Evolutionary conservation across 1,140 invertebrate genomes (phyloP), one percentile per base, ranked within the genome.

Genomic region (Cryptotermes secundus): DNA sequence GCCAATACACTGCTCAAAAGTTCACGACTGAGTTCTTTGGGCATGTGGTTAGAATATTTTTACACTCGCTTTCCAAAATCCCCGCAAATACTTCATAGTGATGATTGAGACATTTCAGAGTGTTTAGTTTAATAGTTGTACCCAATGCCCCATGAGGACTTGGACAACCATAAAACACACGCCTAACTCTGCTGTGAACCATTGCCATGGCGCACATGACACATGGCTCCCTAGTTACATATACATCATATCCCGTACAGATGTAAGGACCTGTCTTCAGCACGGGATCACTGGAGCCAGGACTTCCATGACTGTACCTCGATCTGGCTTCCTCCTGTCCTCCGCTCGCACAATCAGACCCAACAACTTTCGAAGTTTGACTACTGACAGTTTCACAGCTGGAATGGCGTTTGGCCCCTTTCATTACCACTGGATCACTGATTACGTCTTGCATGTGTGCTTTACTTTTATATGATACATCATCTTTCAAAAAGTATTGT

Each of bases 141-240:
- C 93, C 93, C 0, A 99, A 89, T 6, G 93, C 96, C 0, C 97
- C 97, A 80, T 92, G 89, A 34, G 85, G 79, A 83, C 93, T 93
- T 0, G 90, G 84, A 16, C 90, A 88, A 24, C 92, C 92, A 88
- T 96, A 99, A 89, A 99, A 99, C 0, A 99, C 93, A 86, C 95
- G 91, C 42, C 93, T 93, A 0, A 94, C 93, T 86, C 98, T 91
- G 38, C 96, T 96, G 90, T 99, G 98, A 1, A 99, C 92, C 80
- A 99, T 89, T 1, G 96, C 97, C 98, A 99, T 99, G 0, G 96
- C 92, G 91, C 98, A 99, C 93, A 99, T 97, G 3, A 96, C 88
- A 90, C 98, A 99, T 0, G 98, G 98, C 88, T 99, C 98, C 84
- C 91, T 91, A 3, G 94, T 93, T 24, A 97, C 88, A 88, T 97